Conservation (phyloP, 2,888 invertebrate species). For the Trimorus sp. region DNA sequence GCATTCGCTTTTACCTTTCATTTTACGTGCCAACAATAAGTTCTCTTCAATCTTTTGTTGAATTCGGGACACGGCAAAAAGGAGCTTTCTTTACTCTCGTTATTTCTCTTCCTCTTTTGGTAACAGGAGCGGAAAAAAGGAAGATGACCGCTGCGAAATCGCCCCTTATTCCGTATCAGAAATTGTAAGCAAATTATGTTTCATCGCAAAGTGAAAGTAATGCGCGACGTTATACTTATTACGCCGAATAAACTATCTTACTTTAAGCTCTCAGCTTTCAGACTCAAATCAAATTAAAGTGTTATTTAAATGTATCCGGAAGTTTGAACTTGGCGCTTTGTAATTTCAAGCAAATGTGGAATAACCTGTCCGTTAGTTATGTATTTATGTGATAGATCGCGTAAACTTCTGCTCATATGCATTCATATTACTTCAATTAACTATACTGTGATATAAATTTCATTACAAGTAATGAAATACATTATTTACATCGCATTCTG, state of each 20-base stretch:
- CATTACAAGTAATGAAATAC: background rate
- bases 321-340: conserved; percentile 25
- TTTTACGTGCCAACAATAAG: conserved; percentile 52
- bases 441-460: conserved; percentile 12
- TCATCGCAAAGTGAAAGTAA: conserved; percentile 23
- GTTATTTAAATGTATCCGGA: conserved; percentile 33
- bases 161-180: conserved; percentile 25
- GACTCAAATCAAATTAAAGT: conserved; percentile 40
- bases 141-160: conserved; percentile 26
- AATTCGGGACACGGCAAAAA: conserved; percentile 41
- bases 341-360: conserved; percentile 28
- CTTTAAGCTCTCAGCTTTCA: conserved; percentile 24
- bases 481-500: background rate
- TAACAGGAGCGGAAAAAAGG: background rate
- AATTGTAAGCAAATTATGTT: conserved; percentile 46
- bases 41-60: conserved; percentile 58
- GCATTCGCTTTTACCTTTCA: conserved; percentile 55
- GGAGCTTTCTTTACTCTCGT: conserved; percentile 31
- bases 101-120: conserved; percentile 16
- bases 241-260: conserved; percentile 29
- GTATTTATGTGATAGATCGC: conserved; percentile 27
- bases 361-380: conserved; percentile 30
- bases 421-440: conserved; percentile 27
- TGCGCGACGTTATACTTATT: conserved; percentile 9
- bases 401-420: conserved; percentile 21